These are phyloP conservation scores for Beris morrisii DNA, from an alignment of 2,888 invertebrate species.

Conservation along the genomic window DNA sequence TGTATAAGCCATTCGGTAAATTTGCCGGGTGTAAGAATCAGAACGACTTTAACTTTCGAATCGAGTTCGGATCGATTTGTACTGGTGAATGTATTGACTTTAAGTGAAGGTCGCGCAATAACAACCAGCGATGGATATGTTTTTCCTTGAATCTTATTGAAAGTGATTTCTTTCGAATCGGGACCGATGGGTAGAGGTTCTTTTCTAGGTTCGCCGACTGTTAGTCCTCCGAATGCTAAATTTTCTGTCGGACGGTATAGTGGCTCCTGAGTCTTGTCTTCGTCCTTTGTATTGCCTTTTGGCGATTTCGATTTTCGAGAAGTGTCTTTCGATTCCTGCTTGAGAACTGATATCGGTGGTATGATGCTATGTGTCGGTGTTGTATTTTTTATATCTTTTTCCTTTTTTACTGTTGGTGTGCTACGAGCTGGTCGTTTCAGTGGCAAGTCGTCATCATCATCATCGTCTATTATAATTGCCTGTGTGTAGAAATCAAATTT, in stretches of 20 bases:
- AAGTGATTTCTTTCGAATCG: constrained; percentile 73
- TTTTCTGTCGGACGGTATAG: constrained; percentile 68
- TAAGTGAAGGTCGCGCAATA: constrained; percentile 76
- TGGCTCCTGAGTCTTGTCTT: constrained; percentile 50
- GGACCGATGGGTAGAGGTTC: constrained; percentile 62
- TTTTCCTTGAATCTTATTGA: constrained; percentile 75
- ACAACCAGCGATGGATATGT: constrained; percentile 87
- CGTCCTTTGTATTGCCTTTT: constrained; percentile 45
- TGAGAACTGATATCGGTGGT: background rate
- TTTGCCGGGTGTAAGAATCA: constrained; percentile 80
- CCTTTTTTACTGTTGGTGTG: constrained; percentile 26
- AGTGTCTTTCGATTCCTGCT: too few relatives aligned
- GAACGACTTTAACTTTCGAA: constrained; percentile 77
- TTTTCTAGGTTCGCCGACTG: constrained; percentile 64
- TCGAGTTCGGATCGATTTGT: constrained; percentile 68
- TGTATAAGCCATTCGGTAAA: constrained; percentile 90
- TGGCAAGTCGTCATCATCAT: constrained; percentile 55
- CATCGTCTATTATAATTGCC: constrained; percentile 24
- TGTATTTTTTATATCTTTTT: constrained; percentile 51
- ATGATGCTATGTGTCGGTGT: constrained; percentile 42
- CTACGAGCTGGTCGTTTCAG: constrained; percentile 55
- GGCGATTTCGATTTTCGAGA: constrained; percentile 38
- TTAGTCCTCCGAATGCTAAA: constrained; percentile 72
- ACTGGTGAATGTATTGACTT: constrained; percentile 65
- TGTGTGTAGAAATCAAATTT: background rate